Conservation (phyloP, 2,888 invertebrate species). For the Chesias legatella region DNA sequence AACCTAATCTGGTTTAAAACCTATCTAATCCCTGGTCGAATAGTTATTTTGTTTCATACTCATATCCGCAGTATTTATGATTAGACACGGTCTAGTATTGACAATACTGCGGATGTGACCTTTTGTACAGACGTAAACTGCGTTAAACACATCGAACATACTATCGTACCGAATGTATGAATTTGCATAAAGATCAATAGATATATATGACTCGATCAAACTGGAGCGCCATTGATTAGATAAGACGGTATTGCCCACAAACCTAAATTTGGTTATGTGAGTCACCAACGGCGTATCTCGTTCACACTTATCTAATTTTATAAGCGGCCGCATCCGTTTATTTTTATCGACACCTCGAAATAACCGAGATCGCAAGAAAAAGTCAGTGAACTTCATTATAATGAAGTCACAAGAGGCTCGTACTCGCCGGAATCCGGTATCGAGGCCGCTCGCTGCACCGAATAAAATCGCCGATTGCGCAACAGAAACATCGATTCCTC, state of each 20-base stretch:
- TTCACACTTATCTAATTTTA: constrained; percentile 22
- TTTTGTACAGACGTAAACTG: not conserved
- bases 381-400: constrained; percentile 49
- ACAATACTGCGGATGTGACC: constrained; percentile 2
- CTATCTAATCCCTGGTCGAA: too few relatives aligned
- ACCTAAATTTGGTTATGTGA: constrained; percentile 6
- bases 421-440: constrained; percentile 44
- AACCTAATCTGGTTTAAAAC: too few relatives aligned
- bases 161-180: too few relatives aligned
- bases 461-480: constrained; percentile 62
- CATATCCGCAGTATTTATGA: constrained; percentile 3
- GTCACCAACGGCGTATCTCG: constrained; percentile 15
- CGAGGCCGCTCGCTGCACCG: constrained; percentile 52
- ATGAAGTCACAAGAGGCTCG: constrained; percentile 50
- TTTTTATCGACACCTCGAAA: constrained; percentile 31
- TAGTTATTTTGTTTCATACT: too few relatives aligned
- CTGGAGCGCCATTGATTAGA: constrained; percentile 6
- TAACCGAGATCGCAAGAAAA: constrained; percentile 39
- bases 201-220: not conserved
- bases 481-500: constrained; percentile 52
- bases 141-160: too few relatives aligned
- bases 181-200: not conserved
- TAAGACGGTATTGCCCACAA: constrained; percentile 2
- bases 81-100: not conserved
- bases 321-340: constrained; percentile 23